Base-by-base conservation (phyloP, 1,140 invertebrate species). In the Drosophila yakuba region DNA sequence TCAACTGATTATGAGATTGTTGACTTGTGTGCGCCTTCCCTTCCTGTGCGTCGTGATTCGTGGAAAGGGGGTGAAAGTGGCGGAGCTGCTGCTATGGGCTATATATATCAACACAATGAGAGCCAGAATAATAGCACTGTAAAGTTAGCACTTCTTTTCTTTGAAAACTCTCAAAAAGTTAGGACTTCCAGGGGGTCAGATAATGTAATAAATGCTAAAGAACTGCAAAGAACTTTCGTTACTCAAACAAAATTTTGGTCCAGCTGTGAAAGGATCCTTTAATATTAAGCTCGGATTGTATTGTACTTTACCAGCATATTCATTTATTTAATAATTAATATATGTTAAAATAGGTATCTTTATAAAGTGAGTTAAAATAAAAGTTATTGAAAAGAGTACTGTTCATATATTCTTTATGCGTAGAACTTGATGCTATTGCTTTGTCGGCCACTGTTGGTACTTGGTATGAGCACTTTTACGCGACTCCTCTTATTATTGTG, bases 1-100 rank as follows among this genome's bases (percentile, higher is more conserved):
- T 89, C 62, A 80, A 78, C 80, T 84, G 84, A 89, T 89, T 89
- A 89, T 89, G 84, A 89, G 84, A 89, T 84, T 89, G 84, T 89
- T 89, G 84, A 89, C 84, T 89, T 80, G 66, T 76, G 72, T 61
- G 32, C 75, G 66, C 48, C 76, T 66, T 58, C 44, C 45, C 39
- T 43, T 52, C 28, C 43, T 44, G 58, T 50, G 51, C 51, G 51
- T 36, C 15, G 28, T 36, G 28, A 32, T 44, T 41, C 6, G 14
- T 3, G 28, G 15, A 8, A 25, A 71, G 2, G 15, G 41, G 68
- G 48, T 32, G 48, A 25, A 67, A 64, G 41, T 67, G 62, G 50
- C 41, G 36, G 39, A 38, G 50, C 72, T 52, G 12, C 23, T 14
- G 60, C 60, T 74, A 60, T 68, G 38, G 15, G 60, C 60, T 74